phyloP scores from a whole-genome alignment of 2,113 vertebrate species.

The Perca flavescens region DNA sequence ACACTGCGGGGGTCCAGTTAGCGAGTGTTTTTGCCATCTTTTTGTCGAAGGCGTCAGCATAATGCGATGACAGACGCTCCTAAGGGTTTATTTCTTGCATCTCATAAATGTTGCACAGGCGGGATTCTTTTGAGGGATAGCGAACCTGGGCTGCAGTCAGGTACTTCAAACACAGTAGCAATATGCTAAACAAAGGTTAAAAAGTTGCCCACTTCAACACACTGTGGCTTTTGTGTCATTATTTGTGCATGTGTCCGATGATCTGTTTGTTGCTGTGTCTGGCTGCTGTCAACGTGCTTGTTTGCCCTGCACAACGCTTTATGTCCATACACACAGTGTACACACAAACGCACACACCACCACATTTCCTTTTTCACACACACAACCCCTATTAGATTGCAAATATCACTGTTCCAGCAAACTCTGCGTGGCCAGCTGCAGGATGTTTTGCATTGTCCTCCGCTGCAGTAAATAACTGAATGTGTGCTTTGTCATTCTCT shows the following conservation, averaged over 20 bases:
- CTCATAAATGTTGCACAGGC: conserved; percentile 44
- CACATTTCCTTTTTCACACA: neutral
- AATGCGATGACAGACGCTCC: conserved; percentile 57
- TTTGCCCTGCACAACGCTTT: neutral
- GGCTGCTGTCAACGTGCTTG: neutral
- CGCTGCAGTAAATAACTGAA: conserved; percentile 1
- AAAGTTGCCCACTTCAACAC: conserved; percentile 6
- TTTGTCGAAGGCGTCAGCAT: conserved; percentile 64
- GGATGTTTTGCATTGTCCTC: neutral
- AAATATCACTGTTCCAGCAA: neutral
- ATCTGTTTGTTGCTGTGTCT: neutral
- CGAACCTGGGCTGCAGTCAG: conserved; percentile 13
- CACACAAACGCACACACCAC: neutral
- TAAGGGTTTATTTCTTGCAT: conserved; percentile 42
- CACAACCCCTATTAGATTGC: neutral
- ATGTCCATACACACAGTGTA: neutral
- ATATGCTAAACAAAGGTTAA: conserved; percentile 26
- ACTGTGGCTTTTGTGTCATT: neutral
- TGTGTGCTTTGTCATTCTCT: conserved; percentile 8
- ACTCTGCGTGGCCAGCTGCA: neutral
- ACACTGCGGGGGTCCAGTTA: conserved; percentile 57
- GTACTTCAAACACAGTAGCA: conserved; percentile 31
- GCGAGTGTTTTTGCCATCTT: conserved; percentile 50
- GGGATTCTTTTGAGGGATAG: conserved; percentile 21
- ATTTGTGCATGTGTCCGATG: neutral